Conservation (phyloP, 1,140 invertebrate genomes). For the Caenorhabditis brenneri region DNA sequence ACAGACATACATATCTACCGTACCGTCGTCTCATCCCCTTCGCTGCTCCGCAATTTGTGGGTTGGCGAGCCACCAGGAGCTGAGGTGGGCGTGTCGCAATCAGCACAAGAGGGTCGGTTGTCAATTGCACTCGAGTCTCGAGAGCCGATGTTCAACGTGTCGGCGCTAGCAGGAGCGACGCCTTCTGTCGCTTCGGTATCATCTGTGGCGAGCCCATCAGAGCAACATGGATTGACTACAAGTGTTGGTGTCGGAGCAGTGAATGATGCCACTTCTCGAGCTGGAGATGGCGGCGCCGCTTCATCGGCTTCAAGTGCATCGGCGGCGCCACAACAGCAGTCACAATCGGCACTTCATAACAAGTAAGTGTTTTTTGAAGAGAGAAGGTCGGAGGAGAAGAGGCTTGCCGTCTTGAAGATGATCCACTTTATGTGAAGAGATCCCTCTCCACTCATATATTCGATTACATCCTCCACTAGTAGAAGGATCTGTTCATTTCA, state of each 20-base stretch:
- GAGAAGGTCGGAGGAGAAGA: constrained; percentile 35
- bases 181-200: constrained; percentile 33
- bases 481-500: constrained; percentile 39
- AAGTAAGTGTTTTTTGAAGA: constrained; percentile 43
- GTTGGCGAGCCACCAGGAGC: constrained; percentile 20
- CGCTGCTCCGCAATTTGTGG: constrained; percentile 15
- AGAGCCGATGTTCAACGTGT: constrained; percentile 50
- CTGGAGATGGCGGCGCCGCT: constrained; percentile 33
- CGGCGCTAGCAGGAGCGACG: constrained; percentile 45
- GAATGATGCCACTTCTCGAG: constrained; percentile 38
- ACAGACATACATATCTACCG: neutral
- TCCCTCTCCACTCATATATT: constrained; percentile 40
- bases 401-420: constrained; percentile 35
- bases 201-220: constrained; percentile 23
- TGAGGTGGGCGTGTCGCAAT: constrained; percentile 35
- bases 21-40: neutral
- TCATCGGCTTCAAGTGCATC: constrained; percentile 39
- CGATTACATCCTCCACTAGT: constrained; percentile 38
- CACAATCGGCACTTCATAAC: constrained; percentile 43
- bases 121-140: constrained; percentile 52
- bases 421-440: constrained; percentile 43
- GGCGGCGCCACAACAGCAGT: constrained; percentile 38
- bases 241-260: constrained; percentile 2
- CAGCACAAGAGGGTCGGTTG: constrained; percentile 42
- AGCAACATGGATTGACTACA: constrained; percentile 33